phyloP scores from a whole-genome alignment of 1,140 invertebrate genomes.

The Micrasema longulum region DNA sequence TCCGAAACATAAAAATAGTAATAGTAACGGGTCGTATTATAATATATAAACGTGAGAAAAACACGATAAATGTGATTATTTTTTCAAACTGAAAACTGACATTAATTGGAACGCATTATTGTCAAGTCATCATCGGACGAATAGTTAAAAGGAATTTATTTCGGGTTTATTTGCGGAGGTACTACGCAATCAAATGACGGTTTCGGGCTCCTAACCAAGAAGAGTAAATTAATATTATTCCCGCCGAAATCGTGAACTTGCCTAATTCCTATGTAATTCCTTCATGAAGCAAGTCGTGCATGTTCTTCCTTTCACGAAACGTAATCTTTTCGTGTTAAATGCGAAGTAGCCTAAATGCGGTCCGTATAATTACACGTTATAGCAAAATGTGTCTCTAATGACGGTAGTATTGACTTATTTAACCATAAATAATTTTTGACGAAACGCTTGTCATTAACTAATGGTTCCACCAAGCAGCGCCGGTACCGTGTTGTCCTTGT shows the following conservation, averaged over 20 bases:
- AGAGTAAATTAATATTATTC: too few relatives aligned
- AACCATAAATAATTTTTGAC: conserved; percentile 24
- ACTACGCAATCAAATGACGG: too few relatives aligned
- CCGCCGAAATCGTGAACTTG: conserved; percentile 16
- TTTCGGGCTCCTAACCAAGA: too few relatives aligned
- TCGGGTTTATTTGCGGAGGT: too few relatives aligned
- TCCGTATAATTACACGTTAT: conserved; percentile 10
- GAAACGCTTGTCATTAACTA: conserved; percentile 27
- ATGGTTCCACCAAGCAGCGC: conserved; percentile 4
- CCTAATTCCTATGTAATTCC: conserved; percentile 5
- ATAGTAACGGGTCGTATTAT: too few relatives aligned
- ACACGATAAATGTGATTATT: too few relatives aligned
- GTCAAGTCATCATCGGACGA: too few relatives aligned
- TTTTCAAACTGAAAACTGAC: too few relatives aligned
- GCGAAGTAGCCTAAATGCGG: not conserved
- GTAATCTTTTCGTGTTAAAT: conserved; percentile 8
- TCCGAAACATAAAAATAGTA: too few relatives aligned
- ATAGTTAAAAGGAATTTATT: too few relatives aligned
- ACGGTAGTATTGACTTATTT: conserved; percentile 28
- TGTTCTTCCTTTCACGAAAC: conserved; percentile 16
- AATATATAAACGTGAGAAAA: too few relatives aligned
- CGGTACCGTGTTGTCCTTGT: conserved; percentile 31
- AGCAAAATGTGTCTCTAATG: conserved; percentile 19
- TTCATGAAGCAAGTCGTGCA: conserved; percentile 22
- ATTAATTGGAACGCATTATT: too few relatives aligned